Evolutionary conservation across 2,797 vertebrate genomes (phyloP), one percentile per base, ranked within the genome.

Genomic region (Anomalospiza imberbis): DNA sequence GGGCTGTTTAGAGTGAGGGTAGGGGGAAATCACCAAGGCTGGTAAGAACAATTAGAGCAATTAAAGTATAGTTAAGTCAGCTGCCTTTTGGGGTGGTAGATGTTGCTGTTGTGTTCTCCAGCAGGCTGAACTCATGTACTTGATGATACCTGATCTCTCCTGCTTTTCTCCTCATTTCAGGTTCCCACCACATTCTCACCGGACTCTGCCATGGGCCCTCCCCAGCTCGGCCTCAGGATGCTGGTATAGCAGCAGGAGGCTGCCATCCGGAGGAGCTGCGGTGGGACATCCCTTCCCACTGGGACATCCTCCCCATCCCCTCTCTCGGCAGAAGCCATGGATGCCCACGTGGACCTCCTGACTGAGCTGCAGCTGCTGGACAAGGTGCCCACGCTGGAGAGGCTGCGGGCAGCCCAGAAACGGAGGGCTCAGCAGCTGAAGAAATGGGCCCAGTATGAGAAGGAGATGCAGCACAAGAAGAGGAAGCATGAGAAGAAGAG

Each of bases 291-390:
- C 2, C 32, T 72, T 87, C 79, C 82, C 24, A 6, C 84, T 82
- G 80, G 86, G 81, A 68, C 86, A 44, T 12, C 88, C 66, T 80
- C 65, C 18, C 7, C 4, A 3, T 47, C 40, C 25, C 4, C 65
- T 29, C 13, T 19, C 75, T 31, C 0, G 0, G 84, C 85, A 48
- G 89, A 70, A 95, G 96, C 76, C 15, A 99, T 99, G 99, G 98
- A 99, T 96, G 99, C 98, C 97, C 99, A 99, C 65, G 98, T 99
- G 98, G 99, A 99, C 97, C 98, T 99, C 60, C 98, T 99, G 97
- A 98, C 98, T 2, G 99, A 99, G 97, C 98, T 99, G 95, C 99
- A 99, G 98, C 98, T 99, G 97, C 98, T 99, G 98, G 99, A 99
- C 97, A 99, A 99, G 96, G 98, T 99, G 95, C 99, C 99, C 84